Evolutionary conservation across 2,113 vertebrate genomes (phyloP), one percentile per base, ranked within the genome.

Genomic region (Cyanocitta stelleri): DNA sequence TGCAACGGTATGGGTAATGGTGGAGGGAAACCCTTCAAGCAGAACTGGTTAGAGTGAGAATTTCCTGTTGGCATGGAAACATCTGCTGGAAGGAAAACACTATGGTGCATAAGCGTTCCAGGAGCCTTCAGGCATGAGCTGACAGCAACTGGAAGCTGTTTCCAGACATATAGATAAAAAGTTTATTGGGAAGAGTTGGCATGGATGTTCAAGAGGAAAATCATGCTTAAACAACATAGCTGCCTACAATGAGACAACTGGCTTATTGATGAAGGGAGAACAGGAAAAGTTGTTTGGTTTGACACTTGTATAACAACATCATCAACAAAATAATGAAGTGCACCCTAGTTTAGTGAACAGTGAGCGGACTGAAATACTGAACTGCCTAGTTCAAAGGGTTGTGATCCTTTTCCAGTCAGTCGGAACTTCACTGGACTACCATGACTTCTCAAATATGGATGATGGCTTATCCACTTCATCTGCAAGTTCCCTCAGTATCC

Each of bases 401-500:
- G 30, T 22, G 16, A 58, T 48, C 46, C 5, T 46, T 69, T 62
- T 69, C 48, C 0, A 0, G 9, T 39, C 46, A 61, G 29, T 39
- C n/a, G 13, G 19, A 78, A 24, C 7, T 54, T 39, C 64, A 39
- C 12, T 16, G 39, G 33, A 62, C 33, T 39, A 16, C 16, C 15
- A 39, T 3, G 7, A n/a, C 10, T 63, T 63, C 24, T n/a, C 41
- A 48, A 7, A 14, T 13, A 62, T 9, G 15, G 33, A 29, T 61
- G 48, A 54, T 33, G 46, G 19, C 5, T 54, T 54, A 54, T 61
- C 27, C 15, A 23, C 27, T 29, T 54, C 14, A 39, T 46, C 15
- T 0, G 0, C 17, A 39, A 46, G 22, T 13, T 69, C 46, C 33
- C 18, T 52, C 55, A 61, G 46, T 21, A 46, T 3, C 39, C 2